Base-by-base conservation (phyloP, 2,888 invertebrate species). In the Arctia plantaginis region DNA sequence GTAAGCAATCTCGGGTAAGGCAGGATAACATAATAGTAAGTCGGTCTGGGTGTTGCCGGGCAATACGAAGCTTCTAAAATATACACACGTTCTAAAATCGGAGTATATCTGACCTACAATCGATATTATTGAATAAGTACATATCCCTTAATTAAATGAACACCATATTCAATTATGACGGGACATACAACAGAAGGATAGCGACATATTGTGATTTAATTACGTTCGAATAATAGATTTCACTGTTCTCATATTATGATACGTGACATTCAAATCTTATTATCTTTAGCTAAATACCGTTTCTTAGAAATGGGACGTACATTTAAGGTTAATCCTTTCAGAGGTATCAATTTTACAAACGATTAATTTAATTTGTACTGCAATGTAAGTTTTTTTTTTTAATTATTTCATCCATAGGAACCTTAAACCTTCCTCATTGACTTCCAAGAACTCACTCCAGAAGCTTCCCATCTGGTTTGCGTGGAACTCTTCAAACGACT, bases 241-340 rank as follows among this genome's bases (percentile, higher is more conserved):
- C n/a, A 66, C 39, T 44, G n/a, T 4, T 4, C 23, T 47, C 44
- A 47, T 67, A 67, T 67, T 0, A n/a, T n/a, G n/a, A 67, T 30
- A 30, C 67, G 30, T 67, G 30, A 51, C 15, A 68, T 51, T 51
- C 15, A n/a, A 69, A 51, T 55, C 51, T 55, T 35, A 55, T 55
- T 55, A 55, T 33, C 13, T 69, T 69, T 35, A 1, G n/a, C 35
- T 35, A 23, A 15, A 15, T 23, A 55, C 12, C 55, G n/a, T 51
- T 51, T 47, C 51, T 30, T 66, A 44, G 44, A 44, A 30, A 44
- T 27, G 66, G 51, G 30, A 20, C 3, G 59, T 39, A 59, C 55
- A 69, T 15, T 35, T 20, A 41, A 23, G 39, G 59, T 41, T 1
- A 41, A 69, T 30, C 59, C 39, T 18, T 39, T 27, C 30, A 13